A percentile compares a stretch with the other conserved stretches of the same genome.
Conservation (phyloP, 2,113 vertebrate genomes). For the Tachysurus vachellii region DNA sequence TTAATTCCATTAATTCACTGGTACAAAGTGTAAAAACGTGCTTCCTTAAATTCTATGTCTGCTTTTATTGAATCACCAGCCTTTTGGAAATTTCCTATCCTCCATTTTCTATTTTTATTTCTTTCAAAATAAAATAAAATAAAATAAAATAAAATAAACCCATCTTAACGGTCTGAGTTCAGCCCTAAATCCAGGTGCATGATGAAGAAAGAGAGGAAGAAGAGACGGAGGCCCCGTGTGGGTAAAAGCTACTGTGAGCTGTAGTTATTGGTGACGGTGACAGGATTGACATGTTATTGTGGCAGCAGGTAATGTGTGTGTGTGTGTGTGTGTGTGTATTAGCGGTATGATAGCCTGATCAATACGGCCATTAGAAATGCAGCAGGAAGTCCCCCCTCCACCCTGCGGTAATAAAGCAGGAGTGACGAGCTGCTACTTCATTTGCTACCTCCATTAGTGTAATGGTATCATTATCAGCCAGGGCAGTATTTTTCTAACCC, state of each 20-base stretch:
- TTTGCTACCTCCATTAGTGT: constrained; percentile 96
- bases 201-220: constrained; percentile 62
- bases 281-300: constrained; percentile 82
- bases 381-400: constrained; percentile 90
- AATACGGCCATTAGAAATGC: constrained; percentile 97
- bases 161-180: constrained; percentile 66
- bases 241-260: constrained; percentile 69
- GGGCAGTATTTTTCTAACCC: constrained; percentile 79
- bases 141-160: too few species aligned
- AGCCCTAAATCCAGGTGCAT: constrained; percentile 82
- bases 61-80: background rate
- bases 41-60: background rate
- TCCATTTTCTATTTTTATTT: background rate
- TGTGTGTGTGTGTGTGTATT: constrained; percentile 97
- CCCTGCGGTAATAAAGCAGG: constrained; percentile 94
- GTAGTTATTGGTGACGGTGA: constrained; percentile 71
- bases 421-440: constrained; percentile 95
- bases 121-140: background rate
- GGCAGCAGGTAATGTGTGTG: constrained; percentile 94
- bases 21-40: background rate
- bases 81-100: background rate
- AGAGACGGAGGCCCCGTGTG: constrained; percentile 42
- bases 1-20: background rate
- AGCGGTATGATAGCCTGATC: constrained; percentile 97
- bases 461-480: constrained; percentile 96